Evolutionary conservation across 2,113 vertebrate genomes (phyloP).

Genomic region (Cynopterus brachyotis): DNA sequence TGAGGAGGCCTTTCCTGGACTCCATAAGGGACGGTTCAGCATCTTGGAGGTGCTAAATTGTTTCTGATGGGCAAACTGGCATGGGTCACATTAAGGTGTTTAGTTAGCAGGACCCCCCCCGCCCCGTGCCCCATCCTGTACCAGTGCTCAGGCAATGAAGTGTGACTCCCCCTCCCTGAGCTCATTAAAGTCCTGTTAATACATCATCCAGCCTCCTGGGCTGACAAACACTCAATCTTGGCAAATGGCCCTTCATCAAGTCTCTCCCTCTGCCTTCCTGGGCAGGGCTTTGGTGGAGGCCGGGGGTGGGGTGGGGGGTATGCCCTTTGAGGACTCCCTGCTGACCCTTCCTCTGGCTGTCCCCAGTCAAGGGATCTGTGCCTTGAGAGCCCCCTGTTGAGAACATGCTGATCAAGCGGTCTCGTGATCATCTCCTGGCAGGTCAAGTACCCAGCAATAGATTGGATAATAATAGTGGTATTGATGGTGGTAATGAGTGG

Average conservation of each 20-base stretch:
- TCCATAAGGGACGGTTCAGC: neutral
- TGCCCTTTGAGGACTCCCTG: slow-evolving; percentile 46
- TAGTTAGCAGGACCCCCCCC: neutral
- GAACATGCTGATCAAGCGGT: neutral
- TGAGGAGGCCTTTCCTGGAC: neutral
- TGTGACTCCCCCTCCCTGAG: neutral
- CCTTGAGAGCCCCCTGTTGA: slow-evolving; percentile 25
- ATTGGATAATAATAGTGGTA: slow-evolving; percentile 67
- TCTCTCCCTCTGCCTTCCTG: neutral
- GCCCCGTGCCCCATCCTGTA: neutral
- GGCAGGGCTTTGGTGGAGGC: neutral
- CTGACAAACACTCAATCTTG: slow-evolving; percentile 54
- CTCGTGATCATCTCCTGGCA: neutral
- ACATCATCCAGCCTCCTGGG: slow-evolving; percentile 51
- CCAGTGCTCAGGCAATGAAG: slow-evolving; percentile 15
- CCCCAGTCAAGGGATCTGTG: neutral
- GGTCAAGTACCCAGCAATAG: slow-evolving; percentile 68
- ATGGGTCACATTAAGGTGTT: neutral
- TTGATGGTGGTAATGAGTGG: neutral
- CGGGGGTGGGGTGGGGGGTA: neutral
- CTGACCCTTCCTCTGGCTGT: slow-evolving; percentile 50
- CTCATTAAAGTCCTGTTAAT: slow-evolving; percentile 70
- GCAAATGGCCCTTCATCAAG: slow-evolving; percentile 58
- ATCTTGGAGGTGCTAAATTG: neutral
- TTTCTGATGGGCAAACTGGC: neutral